These are phyloP conservation scores for Lophura nycthemera DNA, from an alignment of 2,113 vertebrate species.

Conservation along the genomic window DNA sequence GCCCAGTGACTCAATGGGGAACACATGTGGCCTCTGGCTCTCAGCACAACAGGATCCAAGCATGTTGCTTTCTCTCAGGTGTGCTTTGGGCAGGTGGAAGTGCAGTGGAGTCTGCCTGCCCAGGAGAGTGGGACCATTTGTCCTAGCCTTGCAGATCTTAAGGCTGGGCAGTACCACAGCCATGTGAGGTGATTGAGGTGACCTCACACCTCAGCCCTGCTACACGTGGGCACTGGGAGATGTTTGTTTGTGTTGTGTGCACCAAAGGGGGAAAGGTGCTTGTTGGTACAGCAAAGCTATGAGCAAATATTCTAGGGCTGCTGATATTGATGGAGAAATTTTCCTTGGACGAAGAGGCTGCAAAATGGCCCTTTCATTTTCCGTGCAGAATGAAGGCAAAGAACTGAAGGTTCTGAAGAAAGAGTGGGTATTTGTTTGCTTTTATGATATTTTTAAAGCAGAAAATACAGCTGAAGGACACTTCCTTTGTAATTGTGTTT, in stretches of 20 bases:
- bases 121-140: not conserved
- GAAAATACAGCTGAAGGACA: not conserved
- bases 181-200: rapidly evolving
- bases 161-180: not conserved
- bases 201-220: not conserved
- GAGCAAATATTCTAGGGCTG: not conserved
- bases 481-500: not conserved
- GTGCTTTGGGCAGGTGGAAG: not conserved
- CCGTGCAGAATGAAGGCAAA: not conserved
- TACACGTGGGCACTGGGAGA: rapidly evolving
- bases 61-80: not conserved
- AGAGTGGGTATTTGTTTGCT: not conserved
- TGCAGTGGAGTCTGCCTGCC: not conserved
- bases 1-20: not conserved
- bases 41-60: not conserved
- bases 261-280: not conserved
- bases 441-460: not conserved
- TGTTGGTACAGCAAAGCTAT: not conserved
- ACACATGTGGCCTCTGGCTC: not conserved
- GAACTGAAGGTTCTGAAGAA: not conserved
- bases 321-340: not conserved
- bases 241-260: not conserved
- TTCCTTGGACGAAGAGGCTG: not conserved
- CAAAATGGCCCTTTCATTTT: not conserved
- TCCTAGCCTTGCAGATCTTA: not conserved